Percentiles rank a stretch among this genome's conserved stretches.
Conservation (phyloP, 2,113 vertebrate genomes). For the Hippocampus guttulatus region DNA sequence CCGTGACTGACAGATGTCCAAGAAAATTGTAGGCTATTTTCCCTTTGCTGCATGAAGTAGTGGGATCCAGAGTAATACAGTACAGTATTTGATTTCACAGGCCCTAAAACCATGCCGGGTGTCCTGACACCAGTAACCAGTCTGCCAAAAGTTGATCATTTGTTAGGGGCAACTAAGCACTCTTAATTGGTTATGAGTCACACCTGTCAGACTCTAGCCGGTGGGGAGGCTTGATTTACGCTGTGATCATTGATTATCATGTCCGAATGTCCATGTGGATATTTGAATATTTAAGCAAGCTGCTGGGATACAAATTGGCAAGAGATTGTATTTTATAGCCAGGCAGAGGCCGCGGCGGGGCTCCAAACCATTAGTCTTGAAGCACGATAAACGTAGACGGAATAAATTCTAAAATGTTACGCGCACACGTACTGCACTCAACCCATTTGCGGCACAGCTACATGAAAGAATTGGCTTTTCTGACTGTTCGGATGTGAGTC, state of each 20-base stretch:
- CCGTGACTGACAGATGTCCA: not conserved
- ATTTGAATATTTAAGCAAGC: slow-evolving; percentile 27
- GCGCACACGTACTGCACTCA: slow-evolving; percentile 6
- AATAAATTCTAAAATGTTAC: slow-evolving; percentile 12
- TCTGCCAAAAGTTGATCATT: slow-evolving; percentile 42
- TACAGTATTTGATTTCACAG: not conserved
- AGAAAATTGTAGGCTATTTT: slow-evolving; percentile 6
- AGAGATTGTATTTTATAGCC: slow-evolving; percentile 22
- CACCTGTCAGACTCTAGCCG: slow-evolving; percentile 45
- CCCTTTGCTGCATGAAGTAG: not conserved
- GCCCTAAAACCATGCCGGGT: not conserved
- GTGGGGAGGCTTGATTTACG: slow-evolving; percentile 25
- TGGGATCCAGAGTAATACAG: not conserved
- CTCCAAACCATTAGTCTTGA: slow-evolving; percentile 21
- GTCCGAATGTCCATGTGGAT: slow-evolving; percentile 35
- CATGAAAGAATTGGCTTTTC: slow-evolving; percentile 34
- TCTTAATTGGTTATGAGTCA: slow-evolving; percentile 44
- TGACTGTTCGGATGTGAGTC: slow-evolving; percentile 43
- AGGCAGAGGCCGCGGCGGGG: slow-evolving; percentile 10
- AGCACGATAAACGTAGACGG: slow-evolving; percentile 17
- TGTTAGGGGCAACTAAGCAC: slow-evolving; percentile 23
- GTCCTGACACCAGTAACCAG: slow-evolving; percentile 26
- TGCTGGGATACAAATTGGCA: slow-evolving; percentile 23
- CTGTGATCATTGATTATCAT: slow-evolving; percentile 54
- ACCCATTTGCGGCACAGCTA: slow-evolving; percentile 16